Conservation (phyloP, 2,888 invertebrate species). For the Volucella bombylans region DNA sequence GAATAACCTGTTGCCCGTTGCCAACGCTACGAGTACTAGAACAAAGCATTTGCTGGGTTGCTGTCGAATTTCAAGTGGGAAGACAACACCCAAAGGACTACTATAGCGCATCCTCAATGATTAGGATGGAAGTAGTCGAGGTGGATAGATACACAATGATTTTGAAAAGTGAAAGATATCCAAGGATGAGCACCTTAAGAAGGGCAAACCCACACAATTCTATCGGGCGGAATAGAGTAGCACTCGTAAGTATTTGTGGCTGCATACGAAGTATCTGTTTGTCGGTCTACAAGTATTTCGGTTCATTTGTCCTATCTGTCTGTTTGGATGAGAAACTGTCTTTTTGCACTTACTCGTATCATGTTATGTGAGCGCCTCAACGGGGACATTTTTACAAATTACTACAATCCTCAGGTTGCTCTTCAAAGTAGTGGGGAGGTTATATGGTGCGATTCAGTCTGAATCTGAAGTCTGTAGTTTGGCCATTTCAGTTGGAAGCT, state of each 20-base stretch:
- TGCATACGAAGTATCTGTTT: slow-evolving; percentile 16
- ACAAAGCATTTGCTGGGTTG: neutral
- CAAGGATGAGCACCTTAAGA: neutral
- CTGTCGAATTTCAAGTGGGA: too few relatives aligned
- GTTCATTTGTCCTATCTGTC: slow-evolving; percentile 4
- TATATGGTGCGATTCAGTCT: slow-evolving; percentile 23
- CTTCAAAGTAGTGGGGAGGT: slow-evolving; percentile 59
- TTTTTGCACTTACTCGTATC: slow-evolving; percentile 39
- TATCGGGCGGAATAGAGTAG: slow-evolving; percentile 4
- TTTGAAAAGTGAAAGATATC: neutral
- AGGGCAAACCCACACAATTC: neutral
- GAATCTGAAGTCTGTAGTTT: neutral
- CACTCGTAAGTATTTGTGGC: slow-evolving; percentile 10
- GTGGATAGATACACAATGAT: neutral
- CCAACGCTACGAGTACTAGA: slow-evolving; percentile 9
- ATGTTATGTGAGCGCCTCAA: slow-evolving; percentile 46
- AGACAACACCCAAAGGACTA: too few relatives aligned
- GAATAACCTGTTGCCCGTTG: slow-evolving; percentile 56
- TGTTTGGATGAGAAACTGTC: slow-evolving; percentile 37
- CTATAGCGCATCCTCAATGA: slow-evolving; percentile 17
- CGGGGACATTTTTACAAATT: slow-evolving; percentile 69
- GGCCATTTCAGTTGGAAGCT: slow-evolving; percentile 16
- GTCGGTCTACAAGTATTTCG: neutral
- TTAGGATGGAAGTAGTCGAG: neutral
- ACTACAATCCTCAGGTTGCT: slow-evolving; percentile 72